Conservation (phyloP, 1,140 invertebrate species). For the Papilio polytes region DNA sequence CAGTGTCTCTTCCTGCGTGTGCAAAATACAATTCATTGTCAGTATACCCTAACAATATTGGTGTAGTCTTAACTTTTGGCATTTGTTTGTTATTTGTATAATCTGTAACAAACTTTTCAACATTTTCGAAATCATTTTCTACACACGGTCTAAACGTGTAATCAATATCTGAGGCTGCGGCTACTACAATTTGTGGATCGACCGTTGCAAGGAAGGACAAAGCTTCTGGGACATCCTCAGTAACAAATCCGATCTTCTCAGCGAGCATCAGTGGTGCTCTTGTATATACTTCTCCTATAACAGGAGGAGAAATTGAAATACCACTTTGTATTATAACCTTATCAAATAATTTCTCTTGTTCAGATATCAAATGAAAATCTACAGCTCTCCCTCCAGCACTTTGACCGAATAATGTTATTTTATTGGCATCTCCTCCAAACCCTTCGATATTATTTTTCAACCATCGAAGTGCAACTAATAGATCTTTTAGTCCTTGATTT, state of each 20-base stretch:
- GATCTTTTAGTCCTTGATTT: constrained; percentile 43
- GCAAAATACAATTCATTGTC: constrained; percentile 45
- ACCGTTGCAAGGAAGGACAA: constrained; percentile 31
- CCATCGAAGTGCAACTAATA: constrained; percentile 41
- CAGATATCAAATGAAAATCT: constrained; percentile 41
- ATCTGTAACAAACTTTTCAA: constrained; percentile 50
- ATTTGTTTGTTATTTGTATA: constrained; percentile 46
- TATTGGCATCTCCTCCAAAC: constrained; percentile 39
- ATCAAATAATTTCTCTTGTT: constrained; percentile 40
- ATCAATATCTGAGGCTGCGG: constrained; percentile 11
- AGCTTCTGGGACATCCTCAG: constrained; percentile 29
- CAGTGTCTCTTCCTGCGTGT: constrained; percentile 36
- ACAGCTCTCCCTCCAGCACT: constrained; percentile 42
- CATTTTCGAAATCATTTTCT: constrained; percentile 39
- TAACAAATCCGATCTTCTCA: constrained; percentile 34
- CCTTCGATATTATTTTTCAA: constrained; percentile 42
- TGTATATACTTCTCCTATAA: constrained; percentile 36
- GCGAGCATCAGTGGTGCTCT: constrained; percentile 30
- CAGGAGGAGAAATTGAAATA: constrained; percentile 30
- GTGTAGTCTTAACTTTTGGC: constrained; percentile 51
- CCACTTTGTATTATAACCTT: constrained; percentile 44
- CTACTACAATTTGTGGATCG: constrained; percentile 27
- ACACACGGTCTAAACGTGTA: constrained; percentile 41
- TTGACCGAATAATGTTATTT: constrained; percentile 39
- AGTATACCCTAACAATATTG: constrained; percentile 53